Evolutionary conservation across 1,140 invertebrate genomes (phyloP), one percentile per base, ranked within the genome.

Genomic region (Drosophila dunni): DNA sequence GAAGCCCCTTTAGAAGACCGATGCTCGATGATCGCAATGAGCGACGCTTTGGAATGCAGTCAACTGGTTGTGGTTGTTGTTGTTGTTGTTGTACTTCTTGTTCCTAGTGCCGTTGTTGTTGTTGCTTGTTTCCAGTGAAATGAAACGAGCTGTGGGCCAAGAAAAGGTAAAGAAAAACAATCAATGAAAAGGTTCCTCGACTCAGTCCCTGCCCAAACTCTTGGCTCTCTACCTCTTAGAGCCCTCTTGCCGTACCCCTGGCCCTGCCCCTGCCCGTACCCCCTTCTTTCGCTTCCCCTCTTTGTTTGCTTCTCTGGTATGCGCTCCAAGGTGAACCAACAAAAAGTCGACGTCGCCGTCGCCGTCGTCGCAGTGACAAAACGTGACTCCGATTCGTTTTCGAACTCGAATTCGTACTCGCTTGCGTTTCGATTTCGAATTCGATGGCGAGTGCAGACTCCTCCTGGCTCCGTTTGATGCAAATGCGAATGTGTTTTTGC

Each of bases 31-130:
- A 80, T 80, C 73, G 76, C 73, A 58, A 73, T 77, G 61, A 77
- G 75, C 79, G 75, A 86, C 78, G 75, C 79, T 57, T 88, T 78
- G 84, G 83, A 86, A 86, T 86, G 82, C 82, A 86, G 83, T 75
- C 57, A 48, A 66, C 54, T 57, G 38, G 72, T 67, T 71, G 15
- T 85, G 54, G 56, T 48, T 70, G 50, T 62, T 62, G 66, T 48
- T 70, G 50, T 62, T 62, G 66, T 34, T 20, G 17, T 20, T 20
- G 17, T 34, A 42, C 11, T 42, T 42, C n/a, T 42, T 62, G n/a
- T 62, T 45, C 17, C 17, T 53, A 33, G 40, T 45, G 11, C 9
- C n/a, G 29, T 15, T 50, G 42, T 68, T 64, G 68, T 20, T 73
- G 64, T 70, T 70, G 72, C 38, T 13, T 60, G 70, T 82, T 86